Base-by-base conservation (phyloP, 2,888 invertebrate species). In the Acanthacorydalis orientalis region DNA sequence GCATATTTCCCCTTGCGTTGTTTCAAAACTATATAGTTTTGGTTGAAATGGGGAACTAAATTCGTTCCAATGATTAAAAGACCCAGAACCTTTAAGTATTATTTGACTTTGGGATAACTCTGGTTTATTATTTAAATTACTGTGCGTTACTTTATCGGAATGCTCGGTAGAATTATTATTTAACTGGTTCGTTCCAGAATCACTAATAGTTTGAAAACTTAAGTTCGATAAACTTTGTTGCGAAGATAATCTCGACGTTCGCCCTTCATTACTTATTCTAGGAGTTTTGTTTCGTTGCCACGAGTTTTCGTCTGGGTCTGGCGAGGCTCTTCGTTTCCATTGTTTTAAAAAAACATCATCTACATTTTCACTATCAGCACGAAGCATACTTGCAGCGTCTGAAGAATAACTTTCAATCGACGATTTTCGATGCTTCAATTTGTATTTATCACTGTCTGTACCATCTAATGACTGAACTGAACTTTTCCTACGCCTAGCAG, bases 341-440 rank as follows among this genome's bases (percentile, higher is more conserved):
- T 44, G 44, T 4, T 10, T 35, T 35, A 44, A 16, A 16, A 44
- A 44, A 6, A 44, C 44, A 7, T 44, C 44, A 35, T 44, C 44
- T 7, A 35, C 34, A 4, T 44, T 35, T 11, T 32, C 8, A 16
- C n/a, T 35, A 16, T 33, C 11, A 3, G 34, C 44, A 4, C 44
- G 44, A 11, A 35, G 16, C 10, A 31, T 23, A n/a, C 35, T 34
- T 11, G 44, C 23, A 1, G 16, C 8, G 1, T 14, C 35, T n/a
- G 44, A 44, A 10, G 44, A 33, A 33, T 35, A 16, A 44, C 44
- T 35, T 10, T 35, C 44, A 6, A 32, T 32, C 10, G 44, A 44
- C 8, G 34, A 16, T 16, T 44, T 44, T 12, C 35, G 34, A 33
- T 14, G 12, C n/a, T 41, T 41, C 8, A 31, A 11, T 4, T 32